Conservation (phyloP, 2,797 vertebrate genomes). For the Hozukius guyotensis region DNA sequence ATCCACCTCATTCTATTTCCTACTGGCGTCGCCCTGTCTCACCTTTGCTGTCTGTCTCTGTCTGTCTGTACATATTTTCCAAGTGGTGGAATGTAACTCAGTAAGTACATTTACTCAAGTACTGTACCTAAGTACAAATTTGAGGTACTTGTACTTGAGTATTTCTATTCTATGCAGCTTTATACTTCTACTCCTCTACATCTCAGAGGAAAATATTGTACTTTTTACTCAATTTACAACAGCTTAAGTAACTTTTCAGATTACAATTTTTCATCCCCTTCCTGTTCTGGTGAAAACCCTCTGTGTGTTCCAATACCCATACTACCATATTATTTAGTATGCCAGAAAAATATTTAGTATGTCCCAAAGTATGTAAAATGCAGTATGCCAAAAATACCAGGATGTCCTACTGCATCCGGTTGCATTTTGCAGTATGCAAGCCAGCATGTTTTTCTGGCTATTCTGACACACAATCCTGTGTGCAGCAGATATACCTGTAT, state of each 20-base stretch:
- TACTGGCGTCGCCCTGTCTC: constrained; percentile 49
- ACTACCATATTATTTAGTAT: neutral
- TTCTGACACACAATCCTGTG: neutral
- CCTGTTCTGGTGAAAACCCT: neutral
- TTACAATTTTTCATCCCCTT: neutral
- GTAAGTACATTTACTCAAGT: neutral
- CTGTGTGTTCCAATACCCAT: neutral
- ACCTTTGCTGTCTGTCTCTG: constrained; percentile 17
- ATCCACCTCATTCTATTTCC: constrained; percentile 41
- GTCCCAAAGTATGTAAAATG: neutral
- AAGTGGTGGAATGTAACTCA: neutral
- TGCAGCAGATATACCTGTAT: too few relatives aligned
- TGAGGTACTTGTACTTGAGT: neutral
- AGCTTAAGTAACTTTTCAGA: neutral
- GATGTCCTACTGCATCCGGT: neutral
- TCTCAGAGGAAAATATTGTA: neutral
- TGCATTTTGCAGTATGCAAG: neutral
- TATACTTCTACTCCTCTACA: neutral
- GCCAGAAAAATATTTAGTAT: too few relatives aligned
- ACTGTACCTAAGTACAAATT: neutral
- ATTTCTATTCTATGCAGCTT: neutral
- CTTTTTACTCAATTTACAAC: neutral
- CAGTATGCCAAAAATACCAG: neutral
- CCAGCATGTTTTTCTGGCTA: neutral
- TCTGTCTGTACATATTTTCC: neutral